Evolutionary conservation across 2,113 vertebrate species (phyloP).

Genomic region (Caretta caretta): DNA sequence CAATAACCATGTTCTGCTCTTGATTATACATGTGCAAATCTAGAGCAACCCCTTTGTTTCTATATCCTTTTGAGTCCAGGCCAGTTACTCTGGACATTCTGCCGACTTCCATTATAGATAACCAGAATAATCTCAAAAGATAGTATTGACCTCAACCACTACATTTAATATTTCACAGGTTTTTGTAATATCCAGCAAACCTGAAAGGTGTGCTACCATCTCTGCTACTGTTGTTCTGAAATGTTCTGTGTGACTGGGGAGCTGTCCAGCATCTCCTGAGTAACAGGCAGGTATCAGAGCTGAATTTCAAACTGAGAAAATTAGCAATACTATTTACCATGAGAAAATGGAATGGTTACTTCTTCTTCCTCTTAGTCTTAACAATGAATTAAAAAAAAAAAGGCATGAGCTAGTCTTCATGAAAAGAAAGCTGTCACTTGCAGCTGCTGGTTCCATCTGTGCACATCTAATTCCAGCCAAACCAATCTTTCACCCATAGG

Average conservation of each 20-base stretch:
- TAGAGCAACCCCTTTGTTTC: background rate
- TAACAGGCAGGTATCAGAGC: accelerated
- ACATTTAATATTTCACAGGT: background rate
- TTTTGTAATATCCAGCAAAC: background rate
- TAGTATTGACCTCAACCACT: background rate
- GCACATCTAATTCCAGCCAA: background rate
- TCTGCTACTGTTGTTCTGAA: background rate
- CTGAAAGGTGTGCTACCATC: background rate
- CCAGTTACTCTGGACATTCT: background rate
- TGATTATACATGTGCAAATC: background rate
- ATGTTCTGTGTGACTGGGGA: background rate
- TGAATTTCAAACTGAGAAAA: background rate
- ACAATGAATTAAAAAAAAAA: background rate
- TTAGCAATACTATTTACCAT: background rate
- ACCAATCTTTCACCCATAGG: background rate
- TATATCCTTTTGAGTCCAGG: background rate
- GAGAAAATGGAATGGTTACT: background rate
- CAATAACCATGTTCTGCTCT: background rate
- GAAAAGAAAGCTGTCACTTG: background rate
- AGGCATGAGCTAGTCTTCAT: accelerated
- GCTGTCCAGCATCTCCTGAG: background rate
- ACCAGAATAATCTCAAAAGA: background rate
- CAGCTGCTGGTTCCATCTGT: background rate
- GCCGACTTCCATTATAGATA: background rate
- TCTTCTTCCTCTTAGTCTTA: background rate